Conservation (phyloP, 2,888 invertebrate species). For the Eristalinus sepulchralis region DNA sequence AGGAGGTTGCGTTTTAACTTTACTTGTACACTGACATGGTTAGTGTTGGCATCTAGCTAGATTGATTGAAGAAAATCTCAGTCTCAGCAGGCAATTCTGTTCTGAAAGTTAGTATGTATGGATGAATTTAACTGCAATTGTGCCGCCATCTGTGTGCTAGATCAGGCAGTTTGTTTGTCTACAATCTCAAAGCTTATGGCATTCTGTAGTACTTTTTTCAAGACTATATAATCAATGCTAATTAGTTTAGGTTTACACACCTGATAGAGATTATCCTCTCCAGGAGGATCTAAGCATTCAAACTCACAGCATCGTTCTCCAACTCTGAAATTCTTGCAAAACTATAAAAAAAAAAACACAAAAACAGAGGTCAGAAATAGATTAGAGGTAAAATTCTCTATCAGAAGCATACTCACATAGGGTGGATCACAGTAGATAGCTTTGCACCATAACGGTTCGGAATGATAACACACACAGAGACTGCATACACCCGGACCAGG, state of each 20-base stretch:
- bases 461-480: constrained; percentile 92
- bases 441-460: constrained; percentile 92
- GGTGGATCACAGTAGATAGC: constrained; percentile 93
- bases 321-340: constrained; percentile 91
- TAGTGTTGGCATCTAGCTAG: no score
- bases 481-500: constrained; percentile 93
- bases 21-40: no score
- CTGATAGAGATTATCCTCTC: constrained; percentile 84
- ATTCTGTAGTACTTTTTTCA: no score
- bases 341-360: constrained; percentile 82
- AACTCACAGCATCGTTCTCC: constrained; percentile 94
- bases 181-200: no score
- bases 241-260: constrained; percentile 71
- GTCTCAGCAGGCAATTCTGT: no score
- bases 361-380: background rate
- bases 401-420: constrained; percentile 85
- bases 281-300: constrained; percentile 90
- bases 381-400: background rate
- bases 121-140: no score
- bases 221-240: no score
- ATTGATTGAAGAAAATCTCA: no score
- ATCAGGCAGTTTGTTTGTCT: no score
- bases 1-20: no score
- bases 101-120: no score
- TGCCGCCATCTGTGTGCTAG: no score